Conservation (phyloP, 2,113 vertebrate species). For the Porphyrio hochstetteri region DNA sequence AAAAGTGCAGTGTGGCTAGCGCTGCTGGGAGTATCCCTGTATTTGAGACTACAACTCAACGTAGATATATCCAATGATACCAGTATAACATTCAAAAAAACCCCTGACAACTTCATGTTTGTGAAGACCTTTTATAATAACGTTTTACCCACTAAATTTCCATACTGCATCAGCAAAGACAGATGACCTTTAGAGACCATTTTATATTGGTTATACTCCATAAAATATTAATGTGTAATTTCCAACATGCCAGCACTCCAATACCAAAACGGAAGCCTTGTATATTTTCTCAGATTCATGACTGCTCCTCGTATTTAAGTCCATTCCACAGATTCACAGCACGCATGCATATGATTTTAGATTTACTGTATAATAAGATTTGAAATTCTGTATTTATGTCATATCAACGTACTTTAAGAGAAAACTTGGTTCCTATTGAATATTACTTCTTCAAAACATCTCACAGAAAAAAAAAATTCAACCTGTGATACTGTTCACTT, state of each 20-base stretch:
- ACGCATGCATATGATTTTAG: not conserved
- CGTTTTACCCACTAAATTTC: not conserved
- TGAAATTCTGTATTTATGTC: not conserved
- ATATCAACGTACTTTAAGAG: not conserved
- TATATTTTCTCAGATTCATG: not conserved
- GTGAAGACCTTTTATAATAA: not conserved
- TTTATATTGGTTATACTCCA: not conserved
- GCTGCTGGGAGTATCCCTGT: not conserved
- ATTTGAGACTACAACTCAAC: not conserved
- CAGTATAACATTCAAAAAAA: not conserved
- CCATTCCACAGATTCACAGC: not conserved
- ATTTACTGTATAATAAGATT: not conserved
- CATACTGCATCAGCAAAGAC: not conserved
- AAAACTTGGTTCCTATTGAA: not conserved
- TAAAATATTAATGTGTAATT: constrained; percentile 45
- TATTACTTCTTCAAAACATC: not conserved
- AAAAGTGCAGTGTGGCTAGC: not conserved
- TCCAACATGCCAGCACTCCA: not conserved
- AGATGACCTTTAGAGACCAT: constrained; percentile 20
- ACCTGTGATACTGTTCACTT: not conserved
- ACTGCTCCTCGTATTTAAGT: not conserved
- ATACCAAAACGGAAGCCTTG: not conserved
- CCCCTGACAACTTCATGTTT: not conserved
- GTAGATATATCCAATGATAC: not conserved
- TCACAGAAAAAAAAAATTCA: not conserved